Evolutionary conservation across 2,797 vertebrate genomes (phyloP), one percentile per base, ranked within the genome.

Genomic region (Emydoidea blandingii): DNA sequence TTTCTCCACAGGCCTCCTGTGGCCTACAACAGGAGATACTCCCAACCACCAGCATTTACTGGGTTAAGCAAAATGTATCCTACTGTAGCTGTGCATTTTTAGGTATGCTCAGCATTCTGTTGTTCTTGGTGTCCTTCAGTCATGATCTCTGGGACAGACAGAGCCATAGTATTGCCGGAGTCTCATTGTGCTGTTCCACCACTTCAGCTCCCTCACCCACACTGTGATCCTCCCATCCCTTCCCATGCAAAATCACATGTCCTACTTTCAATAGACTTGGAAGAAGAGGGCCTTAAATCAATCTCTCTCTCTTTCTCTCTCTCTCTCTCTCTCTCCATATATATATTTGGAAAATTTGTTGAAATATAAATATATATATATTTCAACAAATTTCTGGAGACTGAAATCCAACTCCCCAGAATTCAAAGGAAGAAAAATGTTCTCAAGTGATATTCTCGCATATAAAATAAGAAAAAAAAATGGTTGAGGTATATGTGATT

Each of bases 51-150:
- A 37, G 0, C 85, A 57, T 96, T 92, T 74, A 91, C 95, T 88
- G 93, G 94, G 91, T 95, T 95, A 86, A 91, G 83, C 6, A 1
- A 95, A 89, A 92, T 91, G 84, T 94, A 90, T 94, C 96, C 97
- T 97, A 97, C 97, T 98, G 97, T 98, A 98, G 95, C 97, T 97
- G 97, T 3, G 97, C 97, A 93, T 95, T 96, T 93, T 53, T 41
- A 57, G 81, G 95, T 93, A 88, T 87, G 91, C 81, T 85, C 92
- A 74, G 97, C 96, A 0, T 93, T 96, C 95, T 31, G 31, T 92
- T 96, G 88, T 95, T 91, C 92, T 97, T 54, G 44, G 95, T 93
- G 93, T 91, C 97, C 96, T 96, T 90, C 95, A 88, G 94, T 94
- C 19, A 8, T 96, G 93, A 90, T 96, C 97, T 95, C 89, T 78